Evolutionary conservation across 2,888 invertebrate species (phyloP), one percentile per base, ranked within the genome.

Genomic region (Amiota communis): DNA sequence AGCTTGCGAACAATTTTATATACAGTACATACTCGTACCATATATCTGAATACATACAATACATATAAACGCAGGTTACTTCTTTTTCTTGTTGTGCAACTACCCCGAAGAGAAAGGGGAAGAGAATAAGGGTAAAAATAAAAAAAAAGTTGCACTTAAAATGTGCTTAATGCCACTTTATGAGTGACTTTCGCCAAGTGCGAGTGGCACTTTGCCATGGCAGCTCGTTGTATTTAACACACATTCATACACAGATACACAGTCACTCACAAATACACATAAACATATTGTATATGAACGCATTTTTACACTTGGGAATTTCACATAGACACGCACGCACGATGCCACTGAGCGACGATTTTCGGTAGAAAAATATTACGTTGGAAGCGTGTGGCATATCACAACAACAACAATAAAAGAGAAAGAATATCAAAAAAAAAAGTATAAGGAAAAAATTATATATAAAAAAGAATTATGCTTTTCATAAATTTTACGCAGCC

Each of bases 141-240:
- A n/a, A 46, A 70, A 47, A 57, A 49, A 59, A 9, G 10, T 47
- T 12, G 17, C 84, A 80, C 84, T 83, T 83, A 79, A 83, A 85
- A 80, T 83, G 79, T 78, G 80, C 85, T 81, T 85, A 85, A 85
- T 86, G 85, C 86, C 85, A 86, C 86, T 86, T 85, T 84, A 85
- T 83, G 84, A 85, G 85, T 85, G 83, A 83, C 85, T 83, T 83
- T 83, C 79, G 77, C 77, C 75, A 64, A 80, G 79, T 81, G 84
- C 79, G 83, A 85, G 79, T 83, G 83, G 79, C 85, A 85, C 84
- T 83, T 83, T 82, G 76, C 80, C 74, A 15, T 59, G 59, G 59
- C 23, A 59, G 49, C 12, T 2, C 48, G 65, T 12, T 59, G 17
- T 20, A 1, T 20, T 23, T 20, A 36, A 49, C 11, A 6, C 65